Evolutionary conservation across 2,113 vertebrate genomes (phyloP), one percentile per base, ranked within the genome.

Genomic region (Dissostichus mawsoni): DNA sequence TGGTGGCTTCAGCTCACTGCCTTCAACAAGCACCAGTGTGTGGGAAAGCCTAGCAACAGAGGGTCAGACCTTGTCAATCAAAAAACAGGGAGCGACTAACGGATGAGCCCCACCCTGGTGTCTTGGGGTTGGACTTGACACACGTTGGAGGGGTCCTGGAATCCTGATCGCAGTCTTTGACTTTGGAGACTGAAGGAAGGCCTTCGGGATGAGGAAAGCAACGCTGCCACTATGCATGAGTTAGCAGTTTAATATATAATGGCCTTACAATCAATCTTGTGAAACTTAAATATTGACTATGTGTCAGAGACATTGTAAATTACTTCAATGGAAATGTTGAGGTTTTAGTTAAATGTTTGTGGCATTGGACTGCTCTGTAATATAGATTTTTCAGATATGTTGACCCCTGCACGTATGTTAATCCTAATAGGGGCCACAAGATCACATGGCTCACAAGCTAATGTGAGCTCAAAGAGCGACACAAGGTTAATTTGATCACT

Each of bases 41-140:
- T 94, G 91, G 92, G 90, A 94, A 92, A 90, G 82, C 89, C 81
- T 80, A 71, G 87, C 84, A 87, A 84, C 89, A 75, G 78, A 87
- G 82, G 87, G 78, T 86, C 78, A 55, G 88, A 85, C 81, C 91
- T 77, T 93, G 93, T 94, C 94, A 92, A 90, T 95, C 92, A 92
- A 75, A 85, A 56, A 74, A 52, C 59, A 85, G 76, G 78, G 85
- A 20, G 18, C 23, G 36, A 88, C 72, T 20, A 12, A 77, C 25
- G 41, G 72, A 73, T 13, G 65, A 68, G 70, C 70, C 79, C 78
- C 83, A 71, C 71, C 0, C 77, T 71, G 69, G 69, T 56, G 64
- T 81, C 65, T 50, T 64, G 59, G 69, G 69, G 52, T 59, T 78
- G 63, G 76, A 88, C 68, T 78, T 87, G 84, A 88, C 74, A 84